phyloP scores from a whole-genome alignment of 2,888 invertebrate genomes.

The Spilarctia lutea region DNA sequence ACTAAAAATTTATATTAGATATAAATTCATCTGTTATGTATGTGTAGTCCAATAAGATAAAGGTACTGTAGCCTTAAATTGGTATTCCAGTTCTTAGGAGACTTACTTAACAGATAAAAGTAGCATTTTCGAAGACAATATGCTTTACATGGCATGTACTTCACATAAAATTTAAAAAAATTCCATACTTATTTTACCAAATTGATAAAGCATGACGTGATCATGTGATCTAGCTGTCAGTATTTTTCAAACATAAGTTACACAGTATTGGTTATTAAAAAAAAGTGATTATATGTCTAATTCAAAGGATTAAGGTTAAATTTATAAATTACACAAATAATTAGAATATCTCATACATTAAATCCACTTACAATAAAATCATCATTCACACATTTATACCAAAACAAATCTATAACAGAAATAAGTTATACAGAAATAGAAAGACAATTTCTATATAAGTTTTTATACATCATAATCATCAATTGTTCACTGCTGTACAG shows the following conservation, averaged over 20 bases:
- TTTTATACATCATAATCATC: no score
- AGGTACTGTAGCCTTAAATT: neutral
- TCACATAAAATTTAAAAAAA: neutral
- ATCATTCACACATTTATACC: neutral
- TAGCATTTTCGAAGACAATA: neutral
- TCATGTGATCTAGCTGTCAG: neutral
- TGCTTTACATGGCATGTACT: neutral
- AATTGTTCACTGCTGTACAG: no score
- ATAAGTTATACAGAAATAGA: neutral
- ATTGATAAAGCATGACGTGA: neutral
- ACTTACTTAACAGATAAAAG: neutral
- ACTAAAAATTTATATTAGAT: neutral
- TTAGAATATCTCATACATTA: neutral
- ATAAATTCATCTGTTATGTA: neutral
- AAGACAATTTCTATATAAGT: neutral
- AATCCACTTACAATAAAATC: neutral
- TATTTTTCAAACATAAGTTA: neutral
- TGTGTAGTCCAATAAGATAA: neutral
- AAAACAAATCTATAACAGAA: neutral
- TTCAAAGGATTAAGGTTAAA: neutral
- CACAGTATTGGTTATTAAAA: neutral
- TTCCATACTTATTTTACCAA: neutral
- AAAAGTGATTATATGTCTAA: neutral
- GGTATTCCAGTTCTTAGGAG: neutral
- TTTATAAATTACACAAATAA: neutral